These are phyloP conservation scores for Corythornis madagascariensis DNA, from an alignment of 2,113 vertebrate species.

Conservation along the genomic window DNA sequence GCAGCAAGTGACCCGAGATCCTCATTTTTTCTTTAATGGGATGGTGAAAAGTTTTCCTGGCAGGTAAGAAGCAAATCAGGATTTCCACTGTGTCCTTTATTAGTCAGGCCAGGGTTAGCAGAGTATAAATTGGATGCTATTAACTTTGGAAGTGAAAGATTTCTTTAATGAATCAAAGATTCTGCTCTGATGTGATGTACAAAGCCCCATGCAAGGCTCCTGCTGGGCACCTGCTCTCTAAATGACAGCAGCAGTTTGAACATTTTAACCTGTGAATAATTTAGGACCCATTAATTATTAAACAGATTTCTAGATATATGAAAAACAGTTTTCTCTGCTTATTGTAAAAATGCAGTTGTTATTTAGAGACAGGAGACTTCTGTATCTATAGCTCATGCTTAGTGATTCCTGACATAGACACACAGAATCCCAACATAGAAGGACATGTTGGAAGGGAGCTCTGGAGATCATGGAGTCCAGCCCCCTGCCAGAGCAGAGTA, in stretches of 20 bases:
- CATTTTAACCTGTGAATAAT: slow-evolving; percentile 71
- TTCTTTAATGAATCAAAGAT: slow-evolving; percentile 27
- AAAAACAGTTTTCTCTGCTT: background rate
- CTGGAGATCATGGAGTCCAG: too few species aligned
- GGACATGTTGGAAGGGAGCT: too few species aligned
- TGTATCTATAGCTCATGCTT: background rate
- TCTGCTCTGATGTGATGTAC: slow-evolving; percentile 2
- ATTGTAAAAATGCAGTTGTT: slow-evolving; percentile 35
- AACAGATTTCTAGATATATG: slow-evolving; percentile 47
- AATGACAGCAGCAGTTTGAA: slow-evolving; percentile 62
- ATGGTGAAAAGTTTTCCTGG: background rate
- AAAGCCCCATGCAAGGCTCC: background rate
- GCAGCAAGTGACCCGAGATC: background rate
- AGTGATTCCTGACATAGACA: background rate
- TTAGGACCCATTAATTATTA: slow-evolving; percentile 74
- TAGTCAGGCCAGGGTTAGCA: background rate
- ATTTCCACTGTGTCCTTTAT: background rate
- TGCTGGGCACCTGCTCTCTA: slow-evolving; percentile 62
- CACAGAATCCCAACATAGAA: too few species aligned
- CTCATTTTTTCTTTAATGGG: background rate
- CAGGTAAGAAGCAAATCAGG: background rate
- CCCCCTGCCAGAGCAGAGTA: too few species aligned
- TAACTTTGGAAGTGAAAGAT: background rate
- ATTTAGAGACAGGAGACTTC: slow-evolving; percentile 27
- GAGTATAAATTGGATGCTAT: background rate